Conservation (phyloP, 2,888 invertebrate species). For the Sturmia bella region DNA sequence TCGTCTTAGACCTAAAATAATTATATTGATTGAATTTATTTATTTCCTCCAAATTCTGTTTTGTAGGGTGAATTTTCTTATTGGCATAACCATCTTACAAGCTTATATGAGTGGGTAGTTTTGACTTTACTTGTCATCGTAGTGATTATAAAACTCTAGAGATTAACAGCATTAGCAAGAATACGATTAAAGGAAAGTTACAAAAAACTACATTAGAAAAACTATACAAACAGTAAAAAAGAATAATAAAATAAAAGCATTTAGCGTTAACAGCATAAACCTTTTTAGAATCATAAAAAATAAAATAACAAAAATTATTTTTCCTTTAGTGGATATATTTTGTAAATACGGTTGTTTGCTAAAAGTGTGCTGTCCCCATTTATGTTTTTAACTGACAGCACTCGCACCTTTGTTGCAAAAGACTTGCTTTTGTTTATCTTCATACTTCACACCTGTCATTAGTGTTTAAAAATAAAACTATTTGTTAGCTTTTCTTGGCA, state of each 20-base stretch:
- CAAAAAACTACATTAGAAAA: background rate
- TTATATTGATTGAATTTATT: too few relatives aligned
- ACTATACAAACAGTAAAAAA: background rate
- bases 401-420: slow-evolving; percentile 2
- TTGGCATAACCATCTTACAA: background rate
- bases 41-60: too few relatives aligned
- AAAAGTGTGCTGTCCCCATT: slow-evolving; percentile 30
- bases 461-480: background rate
- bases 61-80: slow-evolving; percentile 14
- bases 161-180: slow-evolving; percentile 27
- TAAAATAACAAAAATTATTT: too few relatives aligned
- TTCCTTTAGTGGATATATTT: background rate
- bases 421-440: slow-evolving; percentile 36
- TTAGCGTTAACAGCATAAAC: too few relatives aligned
- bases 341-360: slow-evolving; percentile 15
- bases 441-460: slow-evolving; percentile 48
- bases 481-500: slow-evolving; percentile 3
- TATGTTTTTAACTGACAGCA: background rate
- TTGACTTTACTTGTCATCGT: slow-evolving; percentile 59
- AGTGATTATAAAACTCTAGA: slow-evolving; percentile 35
- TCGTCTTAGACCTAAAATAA: too few relatives aligned
- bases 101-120: slow-evolving; percentile 54
- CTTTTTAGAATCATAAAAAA: too few relatives aligned
- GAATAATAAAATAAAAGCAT: background rate
- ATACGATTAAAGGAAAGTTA: slow-evolving; percentile 18